Base-by-base conservation (phyloP, 2,113 vertebrate genomes). In the Solenodon paradoxus region DNA sequence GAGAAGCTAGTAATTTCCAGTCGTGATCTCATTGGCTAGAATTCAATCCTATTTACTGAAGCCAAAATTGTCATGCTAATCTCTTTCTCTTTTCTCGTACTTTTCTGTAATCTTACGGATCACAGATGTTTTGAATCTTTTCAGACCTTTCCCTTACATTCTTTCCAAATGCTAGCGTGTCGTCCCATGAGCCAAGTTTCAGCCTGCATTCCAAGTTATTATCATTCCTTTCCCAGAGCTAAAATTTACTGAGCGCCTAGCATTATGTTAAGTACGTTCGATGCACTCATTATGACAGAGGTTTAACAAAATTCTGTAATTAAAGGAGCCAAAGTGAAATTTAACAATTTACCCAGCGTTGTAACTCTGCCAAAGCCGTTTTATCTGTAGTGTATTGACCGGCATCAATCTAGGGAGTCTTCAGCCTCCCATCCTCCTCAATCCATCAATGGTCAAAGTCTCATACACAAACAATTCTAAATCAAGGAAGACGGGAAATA, bases 21-120 rank as follows among this genome's bases (percentile, higher is more conserved):
- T n/a, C 66, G 53, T 64, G 38, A 49, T 93, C 40, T 93, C 87
- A 97, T 97, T 97, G 96, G 96, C 15, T 86, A 78, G 38, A 91
- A 86, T 51, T 92, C 90, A 57, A 80, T 95, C 94, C 49, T 38
- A 11, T 38, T 85, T 92, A 7, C 22, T 6, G 66, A 8, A 5
- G 26, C 20, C 28, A 28, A 68, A 71, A 51, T 45, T 68, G 24
- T 68, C 75, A 40, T 16, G 7, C 28, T 66, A 42, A 47, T 30
- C 59, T 79, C 35, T 45, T 26, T 26, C 7, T 10, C 3, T 8
- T 40, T 51, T 49, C 57, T 5, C 3, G 10, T 30, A 32, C 63
- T 88, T 85, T 55, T 55, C 22, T 74, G 24, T n/a, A 64, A 77
- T 40, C 6, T 92, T 85, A 57, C 5, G 0, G 17, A 38, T 69